Base-by-base conservation (phyloP, 1,140 invertebrate species). In the Drosophila busckii region DNA sequence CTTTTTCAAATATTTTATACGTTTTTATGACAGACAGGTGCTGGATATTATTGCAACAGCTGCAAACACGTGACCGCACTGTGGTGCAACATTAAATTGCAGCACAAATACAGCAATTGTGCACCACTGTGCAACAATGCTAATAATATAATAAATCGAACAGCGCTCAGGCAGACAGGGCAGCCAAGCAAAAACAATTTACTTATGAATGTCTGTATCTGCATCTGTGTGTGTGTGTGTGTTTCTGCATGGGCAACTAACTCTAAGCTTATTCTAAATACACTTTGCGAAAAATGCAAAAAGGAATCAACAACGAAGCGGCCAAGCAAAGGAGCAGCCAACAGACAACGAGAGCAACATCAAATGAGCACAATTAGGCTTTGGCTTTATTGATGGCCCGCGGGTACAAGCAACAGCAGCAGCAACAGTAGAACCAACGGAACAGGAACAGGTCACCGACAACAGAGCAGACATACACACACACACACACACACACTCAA, bases 111-210 rank as follows among this genome's bases (percentile, higher is more conserved):
- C 75, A 5, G 8, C 34, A 25, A 62, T 50, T 44, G 10, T 29
- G 48, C 8, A 35, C 68, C 71, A 80, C 56, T 64, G 71, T 78
- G 19, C 46, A 15, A 38, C 54, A 75, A 76, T 76, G 73, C 68
- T 82, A 80, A 80, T 80, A 80, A 73, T 73, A 80, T 78, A 78
- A 80, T 80, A 80, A 82, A 80, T 80, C 73, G 75, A 80, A 80
- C 63, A 76, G 61, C 62, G 67, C 64, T 59, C 73, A 71, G 71
- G 62, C 66, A 62, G 63, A 40, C 52, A 42, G 48, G 73, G 71
- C 71, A 80, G 80, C 67, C 71, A 63, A 76, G 55, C 71, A 76
- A 76, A 45, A n/a, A n/a, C n/a, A n/a, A n/a, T n/a, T n/a, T n/a
- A 49, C 9, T 23, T 4, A 17, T 13, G 38, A 16, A 19, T 16